A percentile compares a stretch with the other conserved stretches of the same genome.
Evolutionary conservation across 2,797 vertebrate genomes (phyloP).

Genomic region (Erpetoichthys calabaricus): DNA sequence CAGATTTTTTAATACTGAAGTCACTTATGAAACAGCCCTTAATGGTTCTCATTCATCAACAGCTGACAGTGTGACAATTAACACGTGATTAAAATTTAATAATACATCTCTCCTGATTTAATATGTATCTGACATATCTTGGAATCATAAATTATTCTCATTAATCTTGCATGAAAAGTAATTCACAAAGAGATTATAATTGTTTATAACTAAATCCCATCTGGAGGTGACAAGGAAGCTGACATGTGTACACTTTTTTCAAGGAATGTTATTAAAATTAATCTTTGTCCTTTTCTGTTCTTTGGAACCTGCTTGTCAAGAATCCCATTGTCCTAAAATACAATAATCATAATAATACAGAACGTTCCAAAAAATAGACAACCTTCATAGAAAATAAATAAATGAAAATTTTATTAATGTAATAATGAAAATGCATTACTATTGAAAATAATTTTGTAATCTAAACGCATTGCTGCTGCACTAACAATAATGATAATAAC

Average conservation of each 20-base stretch:
- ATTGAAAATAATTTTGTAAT: no score
- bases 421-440: no score
- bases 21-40: slow-evolving; percentile 24
- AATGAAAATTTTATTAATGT: no score
- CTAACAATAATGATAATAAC: no score
- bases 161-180: slow-evolving; percentile 48
- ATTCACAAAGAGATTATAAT: slow-evolving; percentile 21
- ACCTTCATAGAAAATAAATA: no score
- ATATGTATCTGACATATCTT: slow-evolving; percentile 32
- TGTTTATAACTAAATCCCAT: slow-evolving; percentile 1
- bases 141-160: slow-evolving; percentile 29
- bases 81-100: slow-evolving; percentile 64
- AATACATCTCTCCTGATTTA: slow-evolving; percentile 31
- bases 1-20: no score
- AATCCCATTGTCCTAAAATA: no score
- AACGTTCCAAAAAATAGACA: no score
- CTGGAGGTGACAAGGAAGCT: not conserved
- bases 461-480: no score
- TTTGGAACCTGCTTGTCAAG: not conserved
- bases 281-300: not conserved
- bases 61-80: slow-evolving; percentile 61
- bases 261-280: not conserved
- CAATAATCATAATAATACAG: no score
- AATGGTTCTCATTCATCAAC: slow-evolving; percentile 61
- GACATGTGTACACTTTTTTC: not conserved